Base-by-base conservation (phyloP, 2,113 vertebrate genomes). In the Pterophyllum scalare region DNA sequence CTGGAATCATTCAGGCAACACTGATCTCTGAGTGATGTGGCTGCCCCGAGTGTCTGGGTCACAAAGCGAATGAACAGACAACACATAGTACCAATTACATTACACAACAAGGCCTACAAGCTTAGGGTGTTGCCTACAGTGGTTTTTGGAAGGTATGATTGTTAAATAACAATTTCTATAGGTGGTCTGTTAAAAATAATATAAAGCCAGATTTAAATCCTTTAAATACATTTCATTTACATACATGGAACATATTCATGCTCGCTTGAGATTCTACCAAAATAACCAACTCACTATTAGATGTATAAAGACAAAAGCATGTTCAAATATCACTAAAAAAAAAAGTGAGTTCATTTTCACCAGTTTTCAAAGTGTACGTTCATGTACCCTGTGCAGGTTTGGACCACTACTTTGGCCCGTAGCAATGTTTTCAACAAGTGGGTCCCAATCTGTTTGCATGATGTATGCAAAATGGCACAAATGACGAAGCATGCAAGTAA, bases 11-110 rank as follows among this genome's bases (percentile, higher is more conserved):
- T 90, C 78, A 70, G 74, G 59, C 59, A 33, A 82, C 19, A 11
- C 84, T 88, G 88, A 92, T 86, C 85, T 77, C 82, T 65, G 87
- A 87, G 67, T 80, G 86, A 88, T 85, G 72, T 10, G 49, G 57
- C 83, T 78, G 70, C 24, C 10, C 52, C n/a, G 17, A 75, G 59
- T 19, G 87, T 87, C 89, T 83, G 61, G 59, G 79, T 90, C 86
- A 88, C 49, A 43, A 76, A 85, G 77, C 49, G 28, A 62, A 70
- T 80, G 84, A 84, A 62, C 1, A 79, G 64, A 61, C 10, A 86
- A 70, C 13, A 19, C 62, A 81, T 20, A 52, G 40, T 7, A 52
- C 4, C 57, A 58, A 31, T 46, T 59, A 59, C 57, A 28, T 83
- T 59, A 81, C 76, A 79, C 38, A 28, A 35, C 54, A 28, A 72